Percentiles rank a stretch among this genome's conserved stretches.
Evolutionary conservation across 2,888 invertebrate genomes (phyloP).

Genomic region (Platycnemis pennipes): DNA sequence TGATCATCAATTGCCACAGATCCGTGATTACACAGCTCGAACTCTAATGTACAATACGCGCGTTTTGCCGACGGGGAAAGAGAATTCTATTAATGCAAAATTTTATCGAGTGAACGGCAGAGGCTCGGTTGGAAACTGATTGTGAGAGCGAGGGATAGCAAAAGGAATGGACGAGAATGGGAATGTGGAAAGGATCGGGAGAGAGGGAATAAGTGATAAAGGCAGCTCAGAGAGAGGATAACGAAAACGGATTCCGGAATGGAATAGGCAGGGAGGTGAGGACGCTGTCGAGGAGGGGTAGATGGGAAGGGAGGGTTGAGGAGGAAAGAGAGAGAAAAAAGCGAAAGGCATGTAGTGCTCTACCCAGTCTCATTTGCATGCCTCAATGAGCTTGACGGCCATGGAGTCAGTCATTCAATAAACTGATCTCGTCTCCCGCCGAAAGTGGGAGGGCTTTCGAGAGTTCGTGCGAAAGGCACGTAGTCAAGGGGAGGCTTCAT

Average conservation of each 20-base stretch:
- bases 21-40: background rate
- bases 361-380: background rate
- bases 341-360: background rate
- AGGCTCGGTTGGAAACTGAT: background rate
- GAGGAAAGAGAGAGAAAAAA: background rate
- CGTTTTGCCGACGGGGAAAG: background rate
- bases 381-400: background rate
- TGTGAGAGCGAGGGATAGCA: background rate
- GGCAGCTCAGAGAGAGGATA: background rate
- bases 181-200: background rate
- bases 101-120: background rate
- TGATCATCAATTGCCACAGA: background rate
- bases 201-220: background rate
- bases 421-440: background rate
- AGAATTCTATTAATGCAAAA: background rate
- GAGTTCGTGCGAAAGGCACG: too few relatives aligned
- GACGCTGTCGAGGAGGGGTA: background rate
- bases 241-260: background rate
- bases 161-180: background rate
- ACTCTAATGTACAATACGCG: background rate
- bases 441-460: too few relatives aligned
- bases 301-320: background rate
- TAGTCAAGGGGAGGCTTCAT: too few relatives aligned
- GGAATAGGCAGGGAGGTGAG: background rate
- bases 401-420: background rate